Conservation (phyloP, 1,140 invertebrate genomes). For the Trichomalopsis sarcophagae region DNA sequence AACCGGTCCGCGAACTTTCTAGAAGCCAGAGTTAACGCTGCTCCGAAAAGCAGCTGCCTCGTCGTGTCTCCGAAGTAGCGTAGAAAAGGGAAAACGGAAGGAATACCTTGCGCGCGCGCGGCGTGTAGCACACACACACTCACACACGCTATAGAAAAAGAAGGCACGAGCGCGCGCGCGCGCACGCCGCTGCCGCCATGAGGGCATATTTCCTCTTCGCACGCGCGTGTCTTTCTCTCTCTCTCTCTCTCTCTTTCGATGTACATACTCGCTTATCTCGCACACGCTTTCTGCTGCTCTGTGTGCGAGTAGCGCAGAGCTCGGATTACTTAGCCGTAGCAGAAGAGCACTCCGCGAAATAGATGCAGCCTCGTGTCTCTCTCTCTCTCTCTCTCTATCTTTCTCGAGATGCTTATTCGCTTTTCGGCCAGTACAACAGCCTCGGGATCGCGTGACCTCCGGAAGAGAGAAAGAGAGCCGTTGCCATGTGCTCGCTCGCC, state of each 20-base stretch:
- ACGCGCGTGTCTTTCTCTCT: not conserved
- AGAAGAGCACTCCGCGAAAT: not conserved
- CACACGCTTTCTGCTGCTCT: not conserved
- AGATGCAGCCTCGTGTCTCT: not conserved
- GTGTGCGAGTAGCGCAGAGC: not conserved
- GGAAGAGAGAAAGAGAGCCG: too few relatives aligned
- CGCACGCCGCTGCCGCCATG: conserved; percentile 30
- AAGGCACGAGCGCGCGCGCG: not conserved
- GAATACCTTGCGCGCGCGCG: not conserved
- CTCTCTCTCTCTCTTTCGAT: conserved; percentile 7
- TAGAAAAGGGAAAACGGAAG: not conserved
- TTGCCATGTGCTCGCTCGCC: conserved; percentile 56
- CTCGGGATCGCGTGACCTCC: not conserved
- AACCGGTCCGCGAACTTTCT: too few relatives aligned
- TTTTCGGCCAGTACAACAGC: not conserved
- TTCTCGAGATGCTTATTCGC: not conserved
- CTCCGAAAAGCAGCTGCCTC: too few relatives aligned
- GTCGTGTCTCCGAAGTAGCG: too few relatives aligned
- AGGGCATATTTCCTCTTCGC: conserved; percentile 5
- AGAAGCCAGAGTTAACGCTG: too few relatives aligned
- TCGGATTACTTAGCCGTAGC: not conserved
- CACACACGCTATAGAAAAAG: not conserved
- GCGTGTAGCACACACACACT: conserved; percentile 15
- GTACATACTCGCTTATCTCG: too few relatives aligned
- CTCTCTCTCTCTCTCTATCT: not conserved